These are phyloP conservation scores for Phrynocephalus guinanensis DNA, from an alignment of 2,797 vertebrate genomes.

Conservation along the genomic window DNA sequence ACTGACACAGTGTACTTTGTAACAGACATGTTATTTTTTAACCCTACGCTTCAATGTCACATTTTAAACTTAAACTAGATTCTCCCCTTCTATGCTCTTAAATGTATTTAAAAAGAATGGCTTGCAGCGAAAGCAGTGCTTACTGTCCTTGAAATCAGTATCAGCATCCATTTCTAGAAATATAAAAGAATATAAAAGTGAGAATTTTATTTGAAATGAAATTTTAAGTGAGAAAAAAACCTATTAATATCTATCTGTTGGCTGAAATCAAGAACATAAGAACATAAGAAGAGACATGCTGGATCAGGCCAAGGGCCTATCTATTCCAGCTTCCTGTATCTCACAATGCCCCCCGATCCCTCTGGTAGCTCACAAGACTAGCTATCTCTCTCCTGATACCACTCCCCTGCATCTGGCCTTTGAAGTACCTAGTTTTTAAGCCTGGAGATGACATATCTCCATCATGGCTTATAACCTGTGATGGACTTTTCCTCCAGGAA, in stretches of 20 bases:
- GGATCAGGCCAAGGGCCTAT: too few species aligned
- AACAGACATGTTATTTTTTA: not conserved
- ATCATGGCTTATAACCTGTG: too few species aligned
- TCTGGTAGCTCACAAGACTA: too few species aligned
- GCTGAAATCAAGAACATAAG: too few species aligned
- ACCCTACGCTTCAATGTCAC: conserved; percentile 20
- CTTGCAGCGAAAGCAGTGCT: not conserved
- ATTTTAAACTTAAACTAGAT: not conserved
- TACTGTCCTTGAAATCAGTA: not conserved
- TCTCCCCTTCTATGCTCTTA: not conserved
- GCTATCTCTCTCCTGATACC: too few species aligned
- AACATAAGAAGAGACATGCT: too few species aligned
- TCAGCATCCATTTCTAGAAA: not conserved
- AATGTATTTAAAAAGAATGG: not conserved
- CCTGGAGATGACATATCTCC: too few species aligned
- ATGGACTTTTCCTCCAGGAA: too few species aligned
- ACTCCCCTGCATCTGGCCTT: too few species aligned
- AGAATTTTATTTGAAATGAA: not conserved
- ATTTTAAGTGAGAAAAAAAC: not conserved
- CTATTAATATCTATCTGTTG: not conserved
- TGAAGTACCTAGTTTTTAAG: too few species aligned
- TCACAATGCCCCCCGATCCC: too few species aligned
- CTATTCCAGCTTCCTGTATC: too few species aligned
- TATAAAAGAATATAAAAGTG: not conserved
- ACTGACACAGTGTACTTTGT: not conserved